Base-by-base conservation (phyloP, 2,888 invertebrate species). In the Mystacides longicornis region DNA sequence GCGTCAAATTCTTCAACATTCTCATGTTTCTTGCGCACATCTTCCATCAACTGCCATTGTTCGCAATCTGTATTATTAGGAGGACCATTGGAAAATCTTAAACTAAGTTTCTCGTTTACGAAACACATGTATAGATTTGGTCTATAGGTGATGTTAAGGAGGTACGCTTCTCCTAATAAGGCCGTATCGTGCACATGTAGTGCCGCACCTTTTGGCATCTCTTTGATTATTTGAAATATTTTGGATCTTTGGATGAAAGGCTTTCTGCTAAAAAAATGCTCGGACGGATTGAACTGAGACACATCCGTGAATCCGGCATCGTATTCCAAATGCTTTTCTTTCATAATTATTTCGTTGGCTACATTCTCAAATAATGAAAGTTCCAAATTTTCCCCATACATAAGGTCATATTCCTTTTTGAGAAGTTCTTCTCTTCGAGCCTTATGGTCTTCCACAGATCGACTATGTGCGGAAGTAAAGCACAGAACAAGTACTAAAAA, bases 201-300 rank as follows among this genome's bases (percentile, higher is more conserved):
- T 0, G 82, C 80, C 0, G 79, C 85, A 3, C 87, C 91, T 71
- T 91, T 91, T 0, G 91, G 90, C 77, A 91, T 78, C 27, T 69
- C 69, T 58, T 78, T 73, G 9, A 91, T 79, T 4, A 87, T 75
- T 62, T 79, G 69, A 64, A 83, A 89, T 0, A 89, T 81, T 58
- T 79, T 73, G 0, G 87, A 86, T 0, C 73, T 62, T 5, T 77
- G 72, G 45, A 89, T 84, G n/a, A 72, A 67, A 1, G 76, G 65
- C 63, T 80, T 80, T 2, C 81, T 81, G 1, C 72, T 66, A 64
- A 89, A 82, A 63, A 85, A 85, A 66, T 86, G 86, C 22, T 75
- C 73, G 0, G 85, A 79, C 2, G 87, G 82, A 42, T 81, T 76
- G 66, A 82, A 89, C 20, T 74, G 69, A 55, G 73, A 71, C 1